phyloP scores from a whole-genome alignment of 2,113 vertebrate species.

The Brachypodius melanocephalos region DNA sequence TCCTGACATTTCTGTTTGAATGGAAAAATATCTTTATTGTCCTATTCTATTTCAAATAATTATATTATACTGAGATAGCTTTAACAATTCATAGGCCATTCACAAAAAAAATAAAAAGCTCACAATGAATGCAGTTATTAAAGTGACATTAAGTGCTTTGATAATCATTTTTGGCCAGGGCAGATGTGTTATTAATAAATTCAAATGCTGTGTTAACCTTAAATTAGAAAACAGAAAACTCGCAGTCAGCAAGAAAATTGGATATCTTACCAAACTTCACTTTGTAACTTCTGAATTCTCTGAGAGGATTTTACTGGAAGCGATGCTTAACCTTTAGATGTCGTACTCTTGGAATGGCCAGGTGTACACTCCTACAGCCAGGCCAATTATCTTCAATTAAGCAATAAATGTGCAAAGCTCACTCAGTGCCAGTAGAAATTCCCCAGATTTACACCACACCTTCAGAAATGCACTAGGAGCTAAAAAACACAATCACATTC shows the following conservation, averaged over 20 bases:
- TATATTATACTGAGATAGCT: not conserved
- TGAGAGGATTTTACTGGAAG: constrained; percentile 69
- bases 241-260: constrained; percentile 51
- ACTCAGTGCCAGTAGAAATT: constrained; percentile 31
- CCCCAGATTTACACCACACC: not conserved
- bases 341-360: constrained; percentile 38
- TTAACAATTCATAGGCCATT: not conserved
- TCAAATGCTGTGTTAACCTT: constrained; percentile 10
- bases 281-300: constrained; percentile 44
- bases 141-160: not conserved
- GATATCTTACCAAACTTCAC: not conserved
- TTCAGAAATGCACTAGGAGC: constrained; percentile 31
- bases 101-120: not conserved
- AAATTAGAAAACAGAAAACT: constrained; percentile 17
- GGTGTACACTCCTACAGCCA: constrained; percentile 16
- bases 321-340: constrained; percentile 63
- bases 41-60: not conserved
- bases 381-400: constrained; percentile 62
- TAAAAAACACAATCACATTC: constrained; percentile 54
- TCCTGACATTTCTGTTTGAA: not conserved
- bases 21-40: not conserved
- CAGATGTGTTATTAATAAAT: not conserved
- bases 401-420: constrained; percentile 44
- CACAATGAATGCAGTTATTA: not conserved
- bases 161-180: not conserved